Percentiles rank a stretch among this genome's conserved stretches.
Conservation (phyloP, 1,140 invertebrate species). For the Hormaphis cornu region DNA sequence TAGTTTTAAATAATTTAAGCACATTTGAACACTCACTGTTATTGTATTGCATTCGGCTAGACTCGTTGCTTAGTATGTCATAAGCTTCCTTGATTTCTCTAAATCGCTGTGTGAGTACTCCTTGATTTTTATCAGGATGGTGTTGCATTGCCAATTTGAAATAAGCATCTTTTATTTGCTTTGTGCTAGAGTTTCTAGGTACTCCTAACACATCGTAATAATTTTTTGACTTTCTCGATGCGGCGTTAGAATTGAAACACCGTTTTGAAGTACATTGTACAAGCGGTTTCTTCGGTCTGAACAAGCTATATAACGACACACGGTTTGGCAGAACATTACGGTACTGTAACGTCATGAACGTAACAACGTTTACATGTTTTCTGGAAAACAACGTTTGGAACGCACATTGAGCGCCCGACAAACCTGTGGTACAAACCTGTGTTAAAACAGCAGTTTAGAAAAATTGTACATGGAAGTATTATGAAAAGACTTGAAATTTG, state of each 20-base stretch:
- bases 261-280: background rate
- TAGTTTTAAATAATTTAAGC: too few species aligned
- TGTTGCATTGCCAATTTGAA: slow-evolving; percentile 50
- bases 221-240: background rate
- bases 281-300: background rate
- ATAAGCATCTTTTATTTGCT: slow-evolving; percentile 55
- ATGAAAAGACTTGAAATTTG: too few species aligned
- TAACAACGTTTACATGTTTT: background rate
- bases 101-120: background rate
- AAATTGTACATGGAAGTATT: too few species aligned
- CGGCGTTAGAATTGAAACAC: background rate
- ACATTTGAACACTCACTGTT: background rate
- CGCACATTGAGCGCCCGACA: background rate
- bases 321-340: background rate
- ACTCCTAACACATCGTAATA: slow-evolving; percentile 52
- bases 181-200: slow-evolving; percentile 43
- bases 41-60: slow-evolving; percentile 3
- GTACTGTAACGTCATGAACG: background rate
- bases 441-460: background rate
- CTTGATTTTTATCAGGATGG: slow-evolving; percentile 47
- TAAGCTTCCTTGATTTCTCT: slow-evolving; percentile 23
- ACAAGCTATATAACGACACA: background rate
- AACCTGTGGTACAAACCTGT: slow-evolving; percentile 1
- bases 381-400: background rate
- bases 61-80: slow-evolving; percentile 10